These are phyloP conservation scores for Oxytorus armatus DNA, from an alignment of 2,888 invertebrate species.

Conservation along the genomic window DNA sequence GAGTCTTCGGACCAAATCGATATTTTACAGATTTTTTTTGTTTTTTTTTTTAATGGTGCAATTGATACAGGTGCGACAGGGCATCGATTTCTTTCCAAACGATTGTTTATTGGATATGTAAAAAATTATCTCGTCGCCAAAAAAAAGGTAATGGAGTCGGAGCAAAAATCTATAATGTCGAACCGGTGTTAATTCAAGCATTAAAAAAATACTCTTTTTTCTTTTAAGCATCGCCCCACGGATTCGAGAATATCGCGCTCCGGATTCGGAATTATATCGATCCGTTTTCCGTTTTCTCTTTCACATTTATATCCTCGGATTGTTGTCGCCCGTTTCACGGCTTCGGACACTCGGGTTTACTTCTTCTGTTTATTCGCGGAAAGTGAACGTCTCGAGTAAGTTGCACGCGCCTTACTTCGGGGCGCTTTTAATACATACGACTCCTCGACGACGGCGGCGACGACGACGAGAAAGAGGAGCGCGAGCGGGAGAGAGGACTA, in stretches of 20 bases:
- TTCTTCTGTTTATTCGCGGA: conserved; percentile 50
- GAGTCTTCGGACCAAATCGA: too few relatives aligned
- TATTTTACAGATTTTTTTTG: too few relatives aligned
- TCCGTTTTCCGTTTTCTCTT: conserved; percentile 63
- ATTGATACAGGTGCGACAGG: too few relatives aligned
- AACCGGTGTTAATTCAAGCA: too few relatives aligned
- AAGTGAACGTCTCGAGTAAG: conserved; percentile 63
- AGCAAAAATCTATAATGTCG: too few relatives aligned
- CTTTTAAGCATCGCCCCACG: neutral
- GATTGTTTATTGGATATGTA: too few relatives aligned
- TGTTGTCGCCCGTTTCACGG: conserved; percentile 3
- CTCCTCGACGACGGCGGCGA: conserved; percentile 12
- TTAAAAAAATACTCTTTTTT: neutral
- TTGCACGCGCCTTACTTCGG: conserved; percentile 46
- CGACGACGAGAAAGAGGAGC: conserved; percentile 25
- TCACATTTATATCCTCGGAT: conserved; percentile 33
- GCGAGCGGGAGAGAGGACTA: conserved; percentile 27
- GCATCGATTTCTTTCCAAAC: too few relatives aligned
- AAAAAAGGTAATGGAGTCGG: too few relatives aligned
- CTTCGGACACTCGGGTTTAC: conserved; percentile 23
- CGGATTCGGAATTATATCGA: conserved; percentile 50
- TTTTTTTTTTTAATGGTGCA: too few relatives aligned
- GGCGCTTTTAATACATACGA: conserved; percentile 24
- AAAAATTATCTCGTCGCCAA: too few relatives aligned
- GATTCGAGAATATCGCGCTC: conserved; percentile 10